Percentiles rank a stretch among this genome's conserved stretches.
phyloP scores from a whole-genome alignment of 2,113 vertebrate genomes.

The Rhea pennata region DNA sequence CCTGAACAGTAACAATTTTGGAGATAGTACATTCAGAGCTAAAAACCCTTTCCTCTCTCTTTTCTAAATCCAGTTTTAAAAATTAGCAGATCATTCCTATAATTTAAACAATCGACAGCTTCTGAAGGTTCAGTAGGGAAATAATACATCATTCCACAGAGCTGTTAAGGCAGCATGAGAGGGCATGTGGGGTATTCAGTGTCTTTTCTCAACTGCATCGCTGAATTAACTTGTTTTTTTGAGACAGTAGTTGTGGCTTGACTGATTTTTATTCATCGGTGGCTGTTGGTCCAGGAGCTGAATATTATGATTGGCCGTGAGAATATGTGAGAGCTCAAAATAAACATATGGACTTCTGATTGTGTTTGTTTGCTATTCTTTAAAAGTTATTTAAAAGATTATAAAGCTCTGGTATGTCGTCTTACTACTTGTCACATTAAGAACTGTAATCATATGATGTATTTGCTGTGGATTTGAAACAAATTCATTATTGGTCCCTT shows the following conservation, averaged over 20 bases:
- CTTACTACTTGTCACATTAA: neutral
- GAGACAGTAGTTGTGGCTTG: neutral
- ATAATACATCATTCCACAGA: neutral
- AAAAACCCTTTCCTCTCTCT: too few species aligned
- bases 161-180: too few species aligned
- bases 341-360: neutral
- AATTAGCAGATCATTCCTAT: too few species aligned
- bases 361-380: neutral
- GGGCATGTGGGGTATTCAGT: neutral
- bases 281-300: neutral
- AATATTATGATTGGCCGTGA: neutral
- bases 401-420: neutral
- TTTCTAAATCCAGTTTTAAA: too few species aligned
- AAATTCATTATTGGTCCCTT: neutral
- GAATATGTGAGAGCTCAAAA: neutral
- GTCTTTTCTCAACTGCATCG: neutral
- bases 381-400: neutral
- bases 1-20: too few species aligned
- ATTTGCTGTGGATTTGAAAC: neutral
- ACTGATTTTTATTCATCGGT: neutral
- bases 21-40: too few species aligned
- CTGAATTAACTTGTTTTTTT: neutral
- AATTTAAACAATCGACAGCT: too few species aligned
- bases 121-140: neutral
- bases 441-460: neutral